Conservation (phyloP, 2,113 vertebrate genomes). For the Odontesthes bonariensis region DNA sequence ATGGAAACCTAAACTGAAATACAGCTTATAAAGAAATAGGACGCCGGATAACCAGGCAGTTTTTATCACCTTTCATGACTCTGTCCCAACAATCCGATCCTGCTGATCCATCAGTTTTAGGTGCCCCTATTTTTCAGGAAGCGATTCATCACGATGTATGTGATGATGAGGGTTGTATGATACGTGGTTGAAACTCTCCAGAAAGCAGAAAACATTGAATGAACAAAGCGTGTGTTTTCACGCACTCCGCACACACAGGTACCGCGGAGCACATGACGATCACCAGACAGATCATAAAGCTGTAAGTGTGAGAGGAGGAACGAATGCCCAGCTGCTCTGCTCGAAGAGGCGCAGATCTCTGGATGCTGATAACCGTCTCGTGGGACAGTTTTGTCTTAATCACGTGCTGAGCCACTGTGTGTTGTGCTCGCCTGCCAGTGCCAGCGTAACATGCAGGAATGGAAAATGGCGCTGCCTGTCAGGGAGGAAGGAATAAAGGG, state of each 20-base stretch:
- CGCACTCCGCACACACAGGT: not conserved
- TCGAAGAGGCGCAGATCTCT: slow-evolving; percentile 22
- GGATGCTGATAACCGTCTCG: slow-evolving; percentile 9
- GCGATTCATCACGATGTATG: not conserved
- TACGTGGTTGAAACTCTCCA: not conserved
- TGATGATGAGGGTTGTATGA: not conserved
- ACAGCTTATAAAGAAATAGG: too few species aligned
- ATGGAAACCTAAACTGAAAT: too few species aligned
- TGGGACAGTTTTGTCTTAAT: slow-evolving; percentile 8
- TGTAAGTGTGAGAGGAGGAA: not conserved
- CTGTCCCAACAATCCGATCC: not conserved
- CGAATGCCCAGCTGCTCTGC: not conserved
- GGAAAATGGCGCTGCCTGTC: slow-evolving; percentile 17
- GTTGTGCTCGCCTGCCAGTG: slow-evolving; percentile 13
- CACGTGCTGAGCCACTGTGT: slow-evolving; percentile 7
- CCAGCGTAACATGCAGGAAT: not conserved
- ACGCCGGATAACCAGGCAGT: too few species aligned
- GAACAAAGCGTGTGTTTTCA: not conserved
- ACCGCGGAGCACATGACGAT: not conserved
- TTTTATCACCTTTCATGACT: not conserved
- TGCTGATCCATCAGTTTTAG: too few species aligned
- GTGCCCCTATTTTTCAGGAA: not conserved
- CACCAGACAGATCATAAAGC: slow-evolving; percentile 9
- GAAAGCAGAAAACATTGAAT: not conserved
- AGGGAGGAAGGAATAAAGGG: slow-evolving; percentile 9